A percentile compares a stretch with the other conserved stretches of the same genome.
These are phyloP conservation scores for Watsonalla binaria DNA, from an alignment of 2,888 invertebrate genomes.

Conservation along the genomic window DNA sequence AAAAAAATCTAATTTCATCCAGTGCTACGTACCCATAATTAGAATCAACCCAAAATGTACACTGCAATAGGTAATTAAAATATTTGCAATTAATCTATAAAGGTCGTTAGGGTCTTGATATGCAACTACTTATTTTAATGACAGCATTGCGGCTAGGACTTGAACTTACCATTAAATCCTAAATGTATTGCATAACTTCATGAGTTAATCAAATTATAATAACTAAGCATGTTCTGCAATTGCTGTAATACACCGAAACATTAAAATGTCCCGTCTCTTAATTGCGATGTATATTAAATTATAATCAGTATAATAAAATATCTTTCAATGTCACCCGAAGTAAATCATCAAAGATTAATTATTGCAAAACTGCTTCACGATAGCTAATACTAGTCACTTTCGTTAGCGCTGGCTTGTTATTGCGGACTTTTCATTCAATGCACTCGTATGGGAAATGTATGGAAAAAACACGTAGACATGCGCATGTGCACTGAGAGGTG, in stretches of 20 bases:
- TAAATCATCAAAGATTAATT: constrained; percentile 11
- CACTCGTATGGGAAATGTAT: constrained; percentile 40
- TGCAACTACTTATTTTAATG: not conserved
- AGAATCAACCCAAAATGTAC: no score
- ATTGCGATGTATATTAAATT: constrained; percentile 10
- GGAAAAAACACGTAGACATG: constrained; percentile 20
- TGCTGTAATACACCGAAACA: not conserved
- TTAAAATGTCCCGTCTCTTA: constrained; percentile 7
- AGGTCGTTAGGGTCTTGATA: not conserved
- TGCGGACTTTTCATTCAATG: constrained; percentile 17
- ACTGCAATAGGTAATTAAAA: not conserved
- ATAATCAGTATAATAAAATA: constrained; percentile 23
- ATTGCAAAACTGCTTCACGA: constrained; percentile 3
- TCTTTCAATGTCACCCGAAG: constrained; percentile 23
- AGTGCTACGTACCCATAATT: no score
- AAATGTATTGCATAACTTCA: not conserved
- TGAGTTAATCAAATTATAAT: not conserved
- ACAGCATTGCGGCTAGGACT: not conserved
- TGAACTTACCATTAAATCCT: not conserved
- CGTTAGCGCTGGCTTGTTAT: constrained; percentile 27
- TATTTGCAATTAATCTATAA: not conserved
- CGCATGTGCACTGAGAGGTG: constrained; percentile 4
- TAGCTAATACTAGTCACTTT: constrained; percentile 33
- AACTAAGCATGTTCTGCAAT: not conserved
- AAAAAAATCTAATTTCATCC: no score